Evolutionary conservation across 2,797 vertebrate genomes (phyloP), one percentile per base, ranked within the genome.

Genomic region (Amblyraja radiata): DNA sequence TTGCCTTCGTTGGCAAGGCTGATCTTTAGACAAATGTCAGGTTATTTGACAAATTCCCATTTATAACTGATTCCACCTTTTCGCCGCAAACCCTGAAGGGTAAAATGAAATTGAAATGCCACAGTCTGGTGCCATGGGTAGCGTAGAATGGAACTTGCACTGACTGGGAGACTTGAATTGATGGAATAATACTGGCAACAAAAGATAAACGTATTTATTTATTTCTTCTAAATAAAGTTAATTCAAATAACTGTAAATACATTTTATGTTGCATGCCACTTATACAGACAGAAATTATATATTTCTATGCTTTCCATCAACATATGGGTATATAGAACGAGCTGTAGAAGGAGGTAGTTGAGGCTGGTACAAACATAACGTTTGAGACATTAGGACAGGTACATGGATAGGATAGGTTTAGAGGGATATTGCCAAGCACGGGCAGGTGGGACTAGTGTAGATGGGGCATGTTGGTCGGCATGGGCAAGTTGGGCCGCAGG

Each of bases 11-110:
- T n/a, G 71, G 73, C 39, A 54, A 28, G 10, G 39, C 14, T 92
- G 90, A 76, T 76, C 90, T 76, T 92, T 76, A 18, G 2, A 92
- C 71, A 92, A 92, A 92, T 92, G 90, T 92, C 90, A 92, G 73
- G 71, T n/a, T 92, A 92, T 58, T 92, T 92, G n/a, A 92, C 25
- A 92, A 92, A 76, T 92, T 16, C 18, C 76, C 71, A 58, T 46
- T 9, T 74, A 92, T 92, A 74, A 92, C 23, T 91, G 71, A 92
- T 92, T 76, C 39, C 90, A 76, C 39, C 46, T 92, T 92, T 1
- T 39, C 28, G 68, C 16, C 32, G 54, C 46, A 74, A 28, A 36
- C 54, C 68, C 71, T 71, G 2, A 9, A 54, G 39, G 39, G 46
- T 36, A 58, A 39, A 39, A 92, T 21, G 39, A 92, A 92, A 92